Evolutionary conservation across 2,888 invertebrate genomes (phyloP).

Genomic region (Sarcophaga caerulescens): DNA sequence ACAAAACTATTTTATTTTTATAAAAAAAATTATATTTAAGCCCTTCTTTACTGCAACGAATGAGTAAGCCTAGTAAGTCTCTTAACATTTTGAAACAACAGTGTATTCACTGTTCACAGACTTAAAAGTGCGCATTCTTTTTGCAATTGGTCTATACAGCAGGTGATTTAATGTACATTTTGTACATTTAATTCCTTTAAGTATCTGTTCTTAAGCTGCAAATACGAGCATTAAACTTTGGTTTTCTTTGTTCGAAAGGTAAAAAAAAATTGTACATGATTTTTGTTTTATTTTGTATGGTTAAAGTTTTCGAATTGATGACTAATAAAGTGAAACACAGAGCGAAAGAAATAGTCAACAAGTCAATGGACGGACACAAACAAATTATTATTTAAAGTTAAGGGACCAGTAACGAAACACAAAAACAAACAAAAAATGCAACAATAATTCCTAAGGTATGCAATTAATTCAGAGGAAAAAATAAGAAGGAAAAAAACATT

Average conservation of each 20-base stretch:
- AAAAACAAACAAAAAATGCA: not conserved
- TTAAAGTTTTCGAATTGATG: conserved; percentile 51
- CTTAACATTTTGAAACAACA: not conserved
- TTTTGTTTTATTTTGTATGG: not conserved
- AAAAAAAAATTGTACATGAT: conserved; percentile 6
- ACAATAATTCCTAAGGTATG: conserved; percentile 15
- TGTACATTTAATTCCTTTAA: conserved; percentile 29
- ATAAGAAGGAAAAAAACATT: not conserved
- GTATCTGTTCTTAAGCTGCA: conserved; percentile 20
- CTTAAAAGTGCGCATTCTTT: not conserved
- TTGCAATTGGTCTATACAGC: not conserved
- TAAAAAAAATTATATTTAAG: not conserved
- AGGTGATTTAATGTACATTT: not conserved
- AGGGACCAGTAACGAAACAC: not conserved
- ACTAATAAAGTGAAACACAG: conserved; percentile 49
- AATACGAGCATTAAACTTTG: conserved; percentile 14
- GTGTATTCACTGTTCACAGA: not conserved
- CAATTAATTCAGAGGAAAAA: not conserved
- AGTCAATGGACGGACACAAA: conserved; percentile 1
- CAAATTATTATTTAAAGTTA: conserved; percentile 21
- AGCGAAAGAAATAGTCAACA: conserved; percentile 24
- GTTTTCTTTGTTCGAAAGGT: conserved; percentile 53
- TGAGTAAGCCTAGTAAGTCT: not conserved
- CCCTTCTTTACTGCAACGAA: not conserved
- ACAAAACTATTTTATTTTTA: not conserved